Evolutionary conservation across 2,888 invertebrate species (phyloP), one percentile per base, ranked within the genome.

Genomic region (Lingula anatina): DNA sequence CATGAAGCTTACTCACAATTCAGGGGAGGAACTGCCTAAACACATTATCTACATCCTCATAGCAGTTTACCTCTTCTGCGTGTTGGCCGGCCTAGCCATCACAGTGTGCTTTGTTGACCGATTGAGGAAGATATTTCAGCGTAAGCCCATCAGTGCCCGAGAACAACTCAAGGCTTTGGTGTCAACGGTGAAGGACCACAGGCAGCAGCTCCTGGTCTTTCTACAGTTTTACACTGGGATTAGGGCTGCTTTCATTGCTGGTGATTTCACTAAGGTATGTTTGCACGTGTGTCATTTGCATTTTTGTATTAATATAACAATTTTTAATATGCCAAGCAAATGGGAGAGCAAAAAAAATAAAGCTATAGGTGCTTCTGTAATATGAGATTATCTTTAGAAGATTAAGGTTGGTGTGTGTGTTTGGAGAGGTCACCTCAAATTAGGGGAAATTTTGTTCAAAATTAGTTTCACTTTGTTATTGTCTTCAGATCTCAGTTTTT

Each of bases 211-310:
- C 36, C 54, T 71, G 20, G 44, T 66, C 12, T 55, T 63, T 1
- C 47, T 73, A 15, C 63, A 69, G 51, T 55, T 70, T 50, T 73
- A 70, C 56, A 64, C 64, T 9, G 56, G 60, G 36, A 59, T 72
- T 44, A 61, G 68, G 50, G 58, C 65, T 44, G 64, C 65, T 41
- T 74, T 72, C 55, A 62, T 70, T 35, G 62, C 67, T 40, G 72
- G 70, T 18, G 74, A 74, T 44, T 63, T 69, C 38, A 62, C 66
- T 38, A 71, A 68, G 70, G 74, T 73, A 60, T n/a, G n/a, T n/a
- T n/a, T n/a, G n/a, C n/a, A n/a, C n/a, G n/a, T n/a, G n/a, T n/a
- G n/a, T n/a, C n/a, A n/a, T n/a, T n/a, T n/a, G n/a, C n/a, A n/a
- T n/a, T n/a, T n/a, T n/a, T n/a, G n/a, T n/a, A n/a, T n/a, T n/a